phyloP scores from a whole-genome alignment of 2,113 vertebrate genomes.

The Chiloscyllium plagiosum region DNA sequence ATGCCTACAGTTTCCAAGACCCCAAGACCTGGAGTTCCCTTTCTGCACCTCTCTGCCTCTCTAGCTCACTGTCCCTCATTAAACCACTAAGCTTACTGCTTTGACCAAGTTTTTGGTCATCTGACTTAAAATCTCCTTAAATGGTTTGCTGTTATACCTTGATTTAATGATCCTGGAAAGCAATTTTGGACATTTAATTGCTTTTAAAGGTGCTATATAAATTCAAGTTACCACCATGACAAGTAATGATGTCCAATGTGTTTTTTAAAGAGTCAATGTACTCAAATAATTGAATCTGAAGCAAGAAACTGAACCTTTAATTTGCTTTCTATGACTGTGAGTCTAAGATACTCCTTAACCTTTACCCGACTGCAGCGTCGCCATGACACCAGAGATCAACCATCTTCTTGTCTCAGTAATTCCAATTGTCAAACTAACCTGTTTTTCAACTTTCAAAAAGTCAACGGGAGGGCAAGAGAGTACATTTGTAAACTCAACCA shows the following conservation, averaged over 20 bases:
- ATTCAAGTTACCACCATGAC: not conserved
- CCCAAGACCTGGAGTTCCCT: too few species aligned
- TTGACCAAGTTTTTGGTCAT: too few species aligned
- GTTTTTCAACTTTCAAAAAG: not conserved
- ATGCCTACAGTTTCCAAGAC: too few species aligned
- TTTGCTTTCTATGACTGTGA: not conserved
- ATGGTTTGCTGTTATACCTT: too few species aligned
- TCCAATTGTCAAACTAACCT: slow-evolving; percentile 27
- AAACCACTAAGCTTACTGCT: too few species aligned
- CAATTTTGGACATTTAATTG: too few species aligned
- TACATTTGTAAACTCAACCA: slow-evolving; percentile 27
- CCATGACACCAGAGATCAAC: slow-evolving; percentile 7
- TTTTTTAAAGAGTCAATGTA: not conserved
- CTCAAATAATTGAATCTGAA: not conserved
- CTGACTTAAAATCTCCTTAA: too few species aligned
- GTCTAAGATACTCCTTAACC: not conserved
- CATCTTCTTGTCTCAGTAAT: slow-evolving; percentile 17
- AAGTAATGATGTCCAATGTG: not conserved
- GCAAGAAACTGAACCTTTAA: not conserved
- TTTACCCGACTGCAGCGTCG: slow-evolving; percentile 12
- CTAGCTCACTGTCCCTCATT: too few species aligned
- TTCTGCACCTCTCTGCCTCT: too few species aligned
- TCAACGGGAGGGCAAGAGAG: slow-evolving; percentile 18
- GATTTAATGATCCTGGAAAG: too few species aligned
- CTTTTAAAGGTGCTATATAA: too few species aligned